Conservation (phyloP, 1,140 invertebrate genomes). For the Medauroidea extradentata region DNA sequence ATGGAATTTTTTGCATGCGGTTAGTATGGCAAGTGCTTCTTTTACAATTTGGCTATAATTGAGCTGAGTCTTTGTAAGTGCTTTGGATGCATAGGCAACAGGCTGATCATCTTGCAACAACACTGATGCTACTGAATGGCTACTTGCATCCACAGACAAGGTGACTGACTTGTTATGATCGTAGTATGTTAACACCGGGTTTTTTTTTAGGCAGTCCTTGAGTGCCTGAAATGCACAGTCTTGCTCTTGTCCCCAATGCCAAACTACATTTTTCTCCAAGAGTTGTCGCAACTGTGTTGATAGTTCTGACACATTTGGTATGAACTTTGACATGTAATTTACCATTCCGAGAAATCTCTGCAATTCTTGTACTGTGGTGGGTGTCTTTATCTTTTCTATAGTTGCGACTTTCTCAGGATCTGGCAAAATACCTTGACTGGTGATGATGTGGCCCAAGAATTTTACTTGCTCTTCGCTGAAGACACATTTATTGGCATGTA, state of each 20-base stretch:
- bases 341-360: constrained; percentile 31
- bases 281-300: constrained; percentile 25
- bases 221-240: too few relatives aligned
- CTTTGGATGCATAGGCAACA: too few relatives aligned
- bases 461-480: constrained; percentile 7
- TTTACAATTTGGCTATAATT: too few relatives aligned
- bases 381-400: constrained; percentile 20
- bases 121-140: too few relatives aligned
- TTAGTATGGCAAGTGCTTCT: too few relatives aligned
- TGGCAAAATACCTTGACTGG: background rate
- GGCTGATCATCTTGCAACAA: too few relatives aligned
- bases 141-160: too few relatives aligned
- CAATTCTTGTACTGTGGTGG: constrained; percentile 21
- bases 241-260: background rate
- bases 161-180: too few relatives aligned
- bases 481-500: constrained; percentile 16
- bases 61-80: too few relatives aligned
- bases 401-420: constrained; percentile 4
- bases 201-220: too few relatives aligned
- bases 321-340: constrained; percentile 28
- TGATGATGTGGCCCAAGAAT: constrained; percentile 4
- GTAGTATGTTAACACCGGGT: too few relatives aligned
- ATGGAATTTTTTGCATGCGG: too few relatives aligned
- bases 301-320: constrained; percentile 23
- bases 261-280: constrained; percentile 19